phyloP scores from a whole-genome alignment of 1,140 invertebrate genomes.

The Calephelis nemesis region DNA sequence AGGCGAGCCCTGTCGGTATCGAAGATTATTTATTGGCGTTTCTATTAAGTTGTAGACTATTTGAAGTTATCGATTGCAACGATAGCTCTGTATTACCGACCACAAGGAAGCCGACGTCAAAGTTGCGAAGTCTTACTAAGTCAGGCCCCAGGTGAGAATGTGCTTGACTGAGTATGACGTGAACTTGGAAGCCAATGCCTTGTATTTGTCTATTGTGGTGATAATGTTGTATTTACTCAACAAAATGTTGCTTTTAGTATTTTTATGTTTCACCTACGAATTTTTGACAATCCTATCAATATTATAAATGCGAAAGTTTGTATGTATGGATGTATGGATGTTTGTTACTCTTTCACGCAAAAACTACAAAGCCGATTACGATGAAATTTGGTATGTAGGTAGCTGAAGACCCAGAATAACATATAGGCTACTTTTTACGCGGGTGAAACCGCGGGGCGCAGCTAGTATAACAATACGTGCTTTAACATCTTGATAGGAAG shows the following conservation, averaged over 20 bases:
- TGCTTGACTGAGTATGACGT: conserved; percentile 37
- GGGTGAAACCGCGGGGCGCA: too few relatives aligned
- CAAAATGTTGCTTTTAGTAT: neutral
- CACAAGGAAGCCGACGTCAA: conserved; percentile 51
- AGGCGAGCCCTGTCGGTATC: neutral
- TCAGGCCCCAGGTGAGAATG: conserved; percentile 71
- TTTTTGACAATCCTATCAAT: too few relatives aligned
- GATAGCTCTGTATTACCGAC: conserved; percentile 50
- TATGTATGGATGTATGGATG: too few relatives aligned
- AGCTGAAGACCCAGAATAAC: too few relatives aligned
- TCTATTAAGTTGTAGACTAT: conserved; percentile 30
- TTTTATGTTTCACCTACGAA: too few relatives aligned
- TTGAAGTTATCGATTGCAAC: conserved; percentile 52
- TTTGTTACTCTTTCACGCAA: too few relatives aligned
- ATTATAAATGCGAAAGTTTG: too few relatives aligned
- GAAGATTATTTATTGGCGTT: conserved; percentile 30
- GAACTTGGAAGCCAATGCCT: conserved; percentile 6
- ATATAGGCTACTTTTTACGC: too few relatives aligned
- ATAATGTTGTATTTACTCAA: conserved; percentile 30
- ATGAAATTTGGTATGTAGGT: too few relatives aligned
- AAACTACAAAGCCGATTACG: too few relatives aligned
- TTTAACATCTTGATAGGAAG: too few relatives aligned
- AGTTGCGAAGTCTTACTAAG: conserved; percentile 72
- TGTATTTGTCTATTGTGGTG: neutral
- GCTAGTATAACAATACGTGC: too few relatives aligned